phyloP scores from a whole-genome alignment of 2,113 vertebrate genomes.

The Phrynocephalus versicolor region DNA sequence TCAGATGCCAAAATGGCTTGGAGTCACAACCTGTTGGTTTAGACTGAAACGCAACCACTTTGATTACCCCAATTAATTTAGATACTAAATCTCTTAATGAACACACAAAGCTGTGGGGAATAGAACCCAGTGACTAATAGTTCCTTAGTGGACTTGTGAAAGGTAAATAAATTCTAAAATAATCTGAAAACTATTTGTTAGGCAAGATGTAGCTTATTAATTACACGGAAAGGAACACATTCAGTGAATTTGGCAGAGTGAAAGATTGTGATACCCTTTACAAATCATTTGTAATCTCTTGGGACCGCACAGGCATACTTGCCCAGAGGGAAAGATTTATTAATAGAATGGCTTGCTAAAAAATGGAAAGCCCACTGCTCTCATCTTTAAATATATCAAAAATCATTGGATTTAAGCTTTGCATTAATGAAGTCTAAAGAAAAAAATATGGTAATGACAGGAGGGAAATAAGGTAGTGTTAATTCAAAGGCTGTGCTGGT shows the following conservation, averaged over 20 bases:
- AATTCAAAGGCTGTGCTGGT: background rate
- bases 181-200: conserved; percentile 15
- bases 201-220: conserved; percentile 20
- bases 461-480: background rate
- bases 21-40: background rate
- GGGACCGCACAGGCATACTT: background rate
- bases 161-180: conserved; percentile 23
- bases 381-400: background rate
- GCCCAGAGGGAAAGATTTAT: background rate
- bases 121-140: conserved; percentile 7
- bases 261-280: conserved; percentile 27
- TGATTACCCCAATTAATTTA: conserved; percentile 9
- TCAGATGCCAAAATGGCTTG: background rate
- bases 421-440: background rate
- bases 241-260: conserved; percentile 4
- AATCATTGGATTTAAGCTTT: background rate
- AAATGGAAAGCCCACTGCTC: conserved; percentile 12
- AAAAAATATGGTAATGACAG: background rate
- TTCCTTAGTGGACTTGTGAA: background rate
- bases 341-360: background rate
- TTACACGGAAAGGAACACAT: conserved; percentile 1
- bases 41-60: background rate
- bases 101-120: background rate
- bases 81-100: conserved; percentile 8
- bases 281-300: conserved; percentile 8